Evolutionary conservation across 2,113 vertebrate genomes (phyloP), one percentile per base, ranked within the genome.

Genomic region (Stigmatopora nigra): DNA sequence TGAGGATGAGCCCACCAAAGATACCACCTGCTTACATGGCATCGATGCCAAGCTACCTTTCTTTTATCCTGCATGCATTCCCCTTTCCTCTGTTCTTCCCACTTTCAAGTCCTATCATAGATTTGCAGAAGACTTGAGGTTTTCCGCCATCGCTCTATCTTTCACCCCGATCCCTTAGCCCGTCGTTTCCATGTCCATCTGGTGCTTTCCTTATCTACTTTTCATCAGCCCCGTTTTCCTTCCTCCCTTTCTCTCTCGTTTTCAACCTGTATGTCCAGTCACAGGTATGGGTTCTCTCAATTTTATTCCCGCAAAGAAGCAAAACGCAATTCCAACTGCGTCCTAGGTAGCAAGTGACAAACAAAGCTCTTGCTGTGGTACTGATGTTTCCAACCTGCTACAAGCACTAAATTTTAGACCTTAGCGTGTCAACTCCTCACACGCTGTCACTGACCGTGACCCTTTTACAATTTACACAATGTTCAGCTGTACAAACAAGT

Each of bases 251-350:
- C 62, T 38, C 10, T 63, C 64, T 72, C 64, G 67, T 75, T 77
- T 25, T 67, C 63, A 63, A 35, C 53, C 69, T 64, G 64, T 72
- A 57, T 61, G 64, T 72, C 58, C 65, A 59, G 60, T 64, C 59
- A 63, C 77, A 86, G 83, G 86, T 84, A 76, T 77, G 76, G 88
- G 88, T 85, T 84, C 86, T 85, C 82, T 89, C 49, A 67, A 76
- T 88, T 89, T 91, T 83, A 87, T 86, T 84, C 82, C 38, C 6
- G 71, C 61, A 72, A 82, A 69, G 64, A 79, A 84, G 6, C 85
- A 80, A 86, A 87, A 86, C 82, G 79, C 82, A 88, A 86, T 87
- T 87, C 86, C 89, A 84, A 83, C 84, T 83, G 83, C 77, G 72
- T 75, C 45, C 31, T 10, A 11, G 75, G 76, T 79, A 78, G 79